Base-by-base conservation (phyloP, 2,113 vertebrate species). In the human region DNA sequence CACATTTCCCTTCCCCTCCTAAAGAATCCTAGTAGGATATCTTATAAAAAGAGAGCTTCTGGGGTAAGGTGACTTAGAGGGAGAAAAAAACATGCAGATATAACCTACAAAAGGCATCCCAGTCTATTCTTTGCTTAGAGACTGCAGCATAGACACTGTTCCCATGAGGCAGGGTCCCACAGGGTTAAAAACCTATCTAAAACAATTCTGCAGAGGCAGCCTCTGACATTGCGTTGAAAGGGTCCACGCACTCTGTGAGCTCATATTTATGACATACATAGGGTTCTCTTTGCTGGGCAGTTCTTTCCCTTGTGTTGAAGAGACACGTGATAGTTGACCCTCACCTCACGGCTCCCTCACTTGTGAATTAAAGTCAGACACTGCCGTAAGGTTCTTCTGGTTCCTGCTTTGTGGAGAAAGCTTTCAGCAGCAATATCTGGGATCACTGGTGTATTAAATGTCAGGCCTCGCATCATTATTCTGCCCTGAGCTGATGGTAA, bases 371-470 rank as follows among this genome's bases (percentile, higher is more conserved):
- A 78, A 82, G 27, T 93, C 4, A 80, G 92, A 79, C 48, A 30
- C 8, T n/a, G 73, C 68, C 90, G 20, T 27, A 52, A 83, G 50
- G n/a, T 17, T 93, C 76, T 96, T 81, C 90, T 6, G 64, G 38
- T 35, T 81, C 70, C 20, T 66, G 59, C 64, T 93, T 78, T 92
- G 93, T 73, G 59, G 73, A 85, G 38, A 84, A 96, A 95, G 96
- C 94, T 92, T 52, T 96, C 40, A 40, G 88, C 16, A 64, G 88
- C 72, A 23, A 0, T 93, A 80, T 94, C 94, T 94, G 50, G 66
- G 93, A 90, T 94, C 76, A 7, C 43, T 0, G 72, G 40, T 20
- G 78, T 57, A 95, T 92, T 97, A 57, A 88, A 92, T 96, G 81
- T 96, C 95, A 94, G 72, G 59, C 55, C 35, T 43, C 0, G 6